phyloP scores from a whole-genome alignment of 2,797 vertebrate genomes.

The Enteromius thamalakanensis region DNA sequence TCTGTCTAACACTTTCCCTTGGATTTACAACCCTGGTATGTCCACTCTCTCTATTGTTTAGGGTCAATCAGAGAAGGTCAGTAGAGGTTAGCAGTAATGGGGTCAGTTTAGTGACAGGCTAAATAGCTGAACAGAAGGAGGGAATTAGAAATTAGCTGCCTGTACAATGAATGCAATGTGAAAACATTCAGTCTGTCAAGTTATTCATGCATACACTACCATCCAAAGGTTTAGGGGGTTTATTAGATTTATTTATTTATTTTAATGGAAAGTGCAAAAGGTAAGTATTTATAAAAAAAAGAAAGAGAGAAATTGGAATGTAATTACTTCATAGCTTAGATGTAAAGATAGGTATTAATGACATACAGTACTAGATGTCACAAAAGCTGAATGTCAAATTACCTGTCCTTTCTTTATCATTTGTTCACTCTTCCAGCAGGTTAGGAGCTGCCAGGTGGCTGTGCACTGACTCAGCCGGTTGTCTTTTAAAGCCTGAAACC shows the following conservation, averaged over 20 bases:
- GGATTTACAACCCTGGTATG: constrained; percentile 57
- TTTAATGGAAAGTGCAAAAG: background rate
- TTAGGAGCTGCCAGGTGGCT: constrained; percentile 79
- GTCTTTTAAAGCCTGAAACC: constrained; percentile 69
- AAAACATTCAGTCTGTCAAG: background rate
- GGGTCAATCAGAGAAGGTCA: constrained; percentile 52
- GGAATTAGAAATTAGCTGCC: constrained; percentile 1
- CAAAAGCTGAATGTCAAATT: constrained; percentile 30
- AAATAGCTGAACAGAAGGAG: constrained; percentile 43
- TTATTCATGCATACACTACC: background rate
- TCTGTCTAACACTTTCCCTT: constrained; percentile 56
- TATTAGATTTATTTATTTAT: background rate
- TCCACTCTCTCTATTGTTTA: constrained; percentile 35
- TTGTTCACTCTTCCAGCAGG: constrained; percentile 79
- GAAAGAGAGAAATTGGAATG: background rate
- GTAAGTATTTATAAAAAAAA: too few species aligned
- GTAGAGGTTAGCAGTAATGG: constrained; percentile 52
- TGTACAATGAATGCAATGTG: background rate
- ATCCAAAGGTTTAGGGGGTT: background rate
- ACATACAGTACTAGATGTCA: background rate
- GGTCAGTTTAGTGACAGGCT: constrained; percentile 23
- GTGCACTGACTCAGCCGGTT: constrained; percentile 71
- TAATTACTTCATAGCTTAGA: background rate
- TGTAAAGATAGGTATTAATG: background rate
- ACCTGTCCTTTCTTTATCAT: constrained; percentile 74